Percentiles rank a stretch among this genome's conserved stretches.
Evolutionary conservation across 37 sponge, comb jelly and placozoan species (phyloP).

Genomic region (Agelas oroides): DNA sequence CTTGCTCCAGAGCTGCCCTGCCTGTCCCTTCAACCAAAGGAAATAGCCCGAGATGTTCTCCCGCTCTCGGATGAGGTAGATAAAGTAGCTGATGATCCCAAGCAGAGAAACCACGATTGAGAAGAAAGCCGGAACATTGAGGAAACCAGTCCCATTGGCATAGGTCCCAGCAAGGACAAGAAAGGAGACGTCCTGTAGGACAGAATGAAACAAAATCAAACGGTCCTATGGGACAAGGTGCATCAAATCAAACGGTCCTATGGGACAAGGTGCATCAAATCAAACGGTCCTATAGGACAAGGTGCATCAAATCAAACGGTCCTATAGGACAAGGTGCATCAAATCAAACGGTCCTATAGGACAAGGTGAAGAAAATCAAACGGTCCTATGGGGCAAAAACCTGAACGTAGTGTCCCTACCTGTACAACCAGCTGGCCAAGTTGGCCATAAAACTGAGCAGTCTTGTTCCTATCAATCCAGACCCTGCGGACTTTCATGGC

Average conservation of each 20-base stretch:
- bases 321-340: too few relatives aligned
- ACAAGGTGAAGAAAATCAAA: too few relatives aligned
- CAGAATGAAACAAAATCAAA: background rate
- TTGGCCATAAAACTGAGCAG: slow-evolving; percentile 62
- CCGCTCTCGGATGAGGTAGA: slow-evolving; percentile 47
- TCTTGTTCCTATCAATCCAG: slow-evolving; percentile 60
- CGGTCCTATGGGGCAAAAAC: too few relatives aligned
- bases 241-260: too few relatives aligned
- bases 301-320: too few relatives aligned
- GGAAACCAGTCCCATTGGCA: background rate
- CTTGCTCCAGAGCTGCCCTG: background rate
- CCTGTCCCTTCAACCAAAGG: slow-evolving; percentile 15
- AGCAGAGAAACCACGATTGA: slow-evolving; percentile 41
- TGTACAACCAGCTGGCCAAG: slow-evolving; percentile 41
- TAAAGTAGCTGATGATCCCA: slow-evolving; percentile 27
- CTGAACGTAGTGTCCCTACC: slow-evolving; percentile 3
- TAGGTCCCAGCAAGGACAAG: slow-evolving; percentile 39
- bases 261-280: too few relatives aligned
- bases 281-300: too few relatives aligned
- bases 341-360: too few relatives aligned
- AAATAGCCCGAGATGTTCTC: slow-evolving; percentile 18
- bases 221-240: too few relatives aligned
- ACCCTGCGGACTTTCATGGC: slow-evolving; percentile 30
- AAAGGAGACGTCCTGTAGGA: slow-evolving; percentile 55
- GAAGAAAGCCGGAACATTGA: slow-evolving; percentile 48